phyloP scores from a whole-genome alignment of 2,888 invertebrate species.

The Apamea anceps region DNA sequence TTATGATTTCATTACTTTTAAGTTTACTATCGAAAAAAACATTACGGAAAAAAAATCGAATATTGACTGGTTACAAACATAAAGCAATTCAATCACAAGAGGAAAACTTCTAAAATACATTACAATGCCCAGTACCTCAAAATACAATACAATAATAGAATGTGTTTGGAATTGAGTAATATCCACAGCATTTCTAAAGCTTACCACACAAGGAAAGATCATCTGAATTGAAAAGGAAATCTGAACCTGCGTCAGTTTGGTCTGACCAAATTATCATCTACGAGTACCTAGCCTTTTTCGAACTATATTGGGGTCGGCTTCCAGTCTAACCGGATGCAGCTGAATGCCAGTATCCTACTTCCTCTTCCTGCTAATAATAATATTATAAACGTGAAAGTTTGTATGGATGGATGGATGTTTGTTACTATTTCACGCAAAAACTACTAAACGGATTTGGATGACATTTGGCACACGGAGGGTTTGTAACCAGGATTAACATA shows the following conservation, averaged over 20 bases:
- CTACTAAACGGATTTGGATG: no score
- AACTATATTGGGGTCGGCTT: no score
- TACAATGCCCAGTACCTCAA: background rate
- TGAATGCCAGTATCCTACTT: no score
- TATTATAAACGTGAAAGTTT: no score
- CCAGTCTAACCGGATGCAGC: no score
- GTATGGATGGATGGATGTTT: no score
- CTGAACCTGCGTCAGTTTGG: background rate
- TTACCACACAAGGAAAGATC: background rate
- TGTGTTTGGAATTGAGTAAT: conserved; percentile 15
- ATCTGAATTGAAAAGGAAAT: background rate
- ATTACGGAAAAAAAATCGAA: background rate
- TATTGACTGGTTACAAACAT: background rate
- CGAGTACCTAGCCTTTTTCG: no score
- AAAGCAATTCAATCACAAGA: background rate
- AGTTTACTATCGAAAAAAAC: background rate
- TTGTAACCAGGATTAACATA: no score
- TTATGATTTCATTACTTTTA: background rate
- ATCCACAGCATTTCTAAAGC: background rate
- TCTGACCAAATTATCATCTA: background rate
- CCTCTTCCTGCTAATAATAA: no score
- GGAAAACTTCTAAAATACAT: conserved; percentile 9
- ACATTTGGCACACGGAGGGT: no score
- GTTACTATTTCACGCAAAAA: no score
- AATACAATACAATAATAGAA: conserved; percentile 19